Evolutionary conservation across 2,888 invertebrate genomes (phyloP), one percentile per base, ranked within the genome.

Genomic region (Auanema freiburgensis): DNA sequence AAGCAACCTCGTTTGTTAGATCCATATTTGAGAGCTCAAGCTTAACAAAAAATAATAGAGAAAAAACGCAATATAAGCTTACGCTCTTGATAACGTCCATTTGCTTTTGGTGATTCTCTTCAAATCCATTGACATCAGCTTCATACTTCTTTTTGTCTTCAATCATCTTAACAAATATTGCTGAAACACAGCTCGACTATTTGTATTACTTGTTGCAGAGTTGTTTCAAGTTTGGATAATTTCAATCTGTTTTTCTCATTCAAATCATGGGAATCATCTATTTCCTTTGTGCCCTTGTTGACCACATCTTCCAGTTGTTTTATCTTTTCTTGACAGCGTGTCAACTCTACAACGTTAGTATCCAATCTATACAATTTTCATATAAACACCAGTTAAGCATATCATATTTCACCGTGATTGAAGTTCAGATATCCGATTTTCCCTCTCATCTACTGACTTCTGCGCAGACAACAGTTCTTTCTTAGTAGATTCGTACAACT

Each of bases 1-100:
- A 72, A 14, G 73, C 57, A 1, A 73, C 14, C 53, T 73, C 73
- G 44, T 72, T 76, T 10, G 72, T 76, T 51, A 76, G 46, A 43
- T 76, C 73, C 24, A 63, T 49, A 59, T 73, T 73, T 3, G 69
- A 58, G 56, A 59, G 56, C 59, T 71, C 72, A 41, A 73, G 43
- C 71, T 71, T 43, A 59, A 63, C 59, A 33, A 33, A 33, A 3
- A 33, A 5, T 8, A 33, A 33, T 8, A 5, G 4, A 33, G 8
- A 8, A 5, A 33, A 33, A 33, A 33, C 8, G 33, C n/a, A n/a
- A n/a, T n/a, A n/a, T n/a, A n/a, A 14, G 10, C 1, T 4, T 42
- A 74, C 74, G 21, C 60, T 63, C 64, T 64, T 66, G 11, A 70
- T 58, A 43, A 56, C 63, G 10, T 74, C 72, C 14, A 56, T 63